Percentiles rank a stretch among this genome's conserved stretches.
phyloP scores from a whole-genome alignment of 2,888 invertebrate species.

The Nemoura dubitans region DNA sequence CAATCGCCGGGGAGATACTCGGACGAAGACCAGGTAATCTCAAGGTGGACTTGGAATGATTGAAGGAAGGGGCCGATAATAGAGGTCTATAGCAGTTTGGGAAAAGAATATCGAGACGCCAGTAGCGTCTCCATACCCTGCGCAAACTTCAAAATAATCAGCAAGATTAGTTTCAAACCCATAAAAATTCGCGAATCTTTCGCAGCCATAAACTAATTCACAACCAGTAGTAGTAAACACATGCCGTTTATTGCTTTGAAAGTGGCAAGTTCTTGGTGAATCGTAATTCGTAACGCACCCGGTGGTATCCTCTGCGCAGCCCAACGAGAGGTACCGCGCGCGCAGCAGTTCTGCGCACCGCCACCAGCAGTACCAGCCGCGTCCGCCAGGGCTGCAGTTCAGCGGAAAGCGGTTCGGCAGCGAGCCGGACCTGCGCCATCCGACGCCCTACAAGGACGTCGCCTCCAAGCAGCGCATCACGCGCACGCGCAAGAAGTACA shows the following conservation, averaged over 20 bases:
- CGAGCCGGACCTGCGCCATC: conserved; percentile 73
- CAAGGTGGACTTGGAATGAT: conserved; percentile 52
- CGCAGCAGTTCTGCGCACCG: conserved; percentile 52
- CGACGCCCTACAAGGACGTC: conserved; percentile 57
- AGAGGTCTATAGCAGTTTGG: conserved; percentile 55
- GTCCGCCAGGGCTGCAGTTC: conserved; percentile 56
- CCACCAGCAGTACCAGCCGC: conserved; percentile 56
- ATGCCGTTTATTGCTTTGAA: too few relatives aligned
- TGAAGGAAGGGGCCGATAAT: too few relatives aligned
- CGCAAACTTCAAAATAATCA: too few relatives aligned
- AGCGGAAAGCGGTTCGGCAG: conserved; percentile 73
- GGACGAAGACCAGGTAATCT: conserved; percentile 47
- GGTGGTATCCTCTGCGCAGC: neutral
- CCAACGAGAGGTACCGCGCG: conserved; percentile 47
- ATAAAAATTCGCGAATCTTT: too few relatives aligned
- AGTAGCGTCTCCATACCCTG: too few relatives aligned
- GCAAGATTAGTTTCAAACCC: too few relatives aligned
- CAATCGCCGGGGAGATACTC: conserved; percentile 55
- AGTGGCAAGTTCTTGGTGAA: too few relatives aligned
- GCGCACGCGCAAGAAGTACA: conserved; percentile 76
- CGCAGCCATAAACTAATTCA: too few relatives aligned
- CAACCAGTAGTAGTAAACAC: too few relatives aligned
- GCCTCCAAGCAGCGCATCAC: conserved; percentile 61
- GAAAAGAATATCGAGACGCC: too few relatives aligned
- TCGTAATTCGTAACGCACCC: too few relatives aligned